Conservation (phyloP, 2,113 vertebrate species). For the Saccopteryx bilineata region DNA sequence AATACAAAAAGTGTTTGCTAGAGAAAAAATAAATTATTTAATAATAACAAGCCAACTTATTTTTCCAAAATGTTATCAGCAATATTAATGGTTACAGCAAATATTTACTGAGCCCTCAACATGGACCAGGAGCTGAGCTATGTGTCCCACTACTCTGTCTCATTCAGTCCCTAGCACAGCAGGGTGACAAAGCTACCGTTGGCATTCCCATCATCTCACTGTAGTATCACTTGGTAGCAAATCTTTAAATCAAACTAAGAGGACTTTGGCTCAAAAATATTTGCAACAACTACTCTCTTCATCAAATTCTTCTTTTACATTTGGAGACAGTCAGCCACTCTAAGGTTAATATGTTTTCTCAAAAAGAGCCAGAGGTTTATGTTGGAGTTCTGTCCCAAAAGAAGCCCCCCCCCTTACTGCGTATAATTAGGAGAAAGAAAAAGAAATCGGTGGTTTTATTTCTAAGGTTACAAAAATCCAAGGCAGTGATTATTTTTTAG, state of each 20-base stretch:
- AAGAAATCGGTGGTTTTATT: constrained; percentile 26
- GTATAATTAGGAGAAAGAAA: background rate
- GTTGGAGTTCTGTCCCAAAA: constrained; percentile 12
- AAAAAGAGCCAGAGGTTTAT: background rate
- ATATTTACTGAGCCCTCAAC: background rate
- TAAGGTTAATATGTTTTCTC: constrained; percentile 7
- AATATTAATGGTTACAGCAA: background rate
- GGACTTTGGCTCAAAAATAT: background rate
- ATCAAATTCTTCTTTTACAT: background rate
- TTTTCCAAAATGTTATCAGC: background rate
- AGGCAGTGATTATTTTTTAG: background rate
- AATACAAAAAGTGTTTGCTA: background rate
- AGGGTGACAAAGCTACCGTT: background rate
- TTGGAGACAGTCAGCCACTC: background rate
- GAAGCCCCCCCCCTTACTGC: background rate
- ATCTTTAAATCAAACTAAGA: background rate
- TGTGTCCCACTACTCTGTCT: background rate
- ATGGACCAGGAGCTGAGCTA: background rate
- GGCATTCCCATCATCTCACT: background rate
- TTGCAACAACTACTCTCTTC: background rate
- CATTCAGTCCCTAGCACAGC: background rate
- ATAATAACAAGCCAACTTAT: background rate
- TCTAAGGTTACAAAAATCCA: background rate
- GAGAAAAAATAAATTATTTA: background rate
- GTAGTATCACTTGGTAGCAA: background rate